These are phyloP conservation scores for Perca schrenkii DNA, from an alignment of 2,113 vertebrate species.

Conservation along the genomic window DNA sequence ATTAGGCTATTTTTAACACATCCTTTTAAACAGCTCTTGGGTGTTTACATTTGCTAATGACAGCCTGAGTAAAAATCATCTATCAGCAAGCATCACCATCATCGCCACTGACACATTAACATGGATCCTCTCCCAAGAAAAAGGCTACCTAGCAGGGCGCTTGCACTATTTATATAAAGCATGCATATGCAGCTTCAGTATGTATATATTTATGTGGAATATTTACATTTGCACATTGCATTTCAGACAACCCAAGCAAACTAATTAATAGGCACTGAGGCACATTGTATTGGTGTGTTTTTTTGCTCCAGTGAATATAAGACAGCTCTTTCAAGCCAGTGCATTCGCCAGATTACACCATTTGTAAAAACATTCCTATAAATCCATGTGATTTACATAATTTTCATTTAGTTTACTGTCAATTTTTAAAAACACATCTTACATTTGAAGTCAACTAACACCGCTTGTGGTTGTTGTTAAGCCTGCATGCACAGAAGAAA, in stretches of 20 bases:
- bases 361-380: conserved; percentile 53
- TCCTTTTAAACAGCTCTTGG: conserved; percentile 77
- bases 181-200: not conserved
- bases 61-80: conserved; percentile 77
- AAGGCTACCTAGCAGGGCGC: conserved; percentile 32
- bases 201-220: conserved; percentile 27
- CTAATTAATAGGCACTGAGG: conserved; percentile 66
- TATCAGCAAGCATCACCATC: conserved; percentile 81
- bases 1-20: conserved; percentile 85
- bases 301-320: conserved; percentile 67
- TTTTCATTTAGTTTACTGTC: conserved; percentile 56
- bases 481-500: conserved; percentile 1
- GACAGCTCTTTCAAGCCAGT: conserved; percentile 63
- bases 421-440: conserved; percentile 34
- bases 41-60: conserved; percentile 82
- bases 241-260: conserved; percentile 52
- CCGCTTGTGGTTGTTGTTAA: conserved; percentile 10
- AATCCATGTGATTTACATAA: conserved; percentile 62
- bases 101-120: conserved; percentile 67
- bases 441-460: conserved; percentile 23
- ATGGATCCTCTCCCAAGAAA: conserved; percentile 56
- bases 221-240: conserved; percentile 58
- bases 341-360: conserved; percentile 47
- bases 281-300: conserved; percentile 46
- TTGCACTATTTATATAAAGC: conserved; percentile 19